These are phyloP conservation scores for Cydia splendana DNA, from an alignment of 1,140 invertebrate species.

Conservation along the genomic window DNA sequence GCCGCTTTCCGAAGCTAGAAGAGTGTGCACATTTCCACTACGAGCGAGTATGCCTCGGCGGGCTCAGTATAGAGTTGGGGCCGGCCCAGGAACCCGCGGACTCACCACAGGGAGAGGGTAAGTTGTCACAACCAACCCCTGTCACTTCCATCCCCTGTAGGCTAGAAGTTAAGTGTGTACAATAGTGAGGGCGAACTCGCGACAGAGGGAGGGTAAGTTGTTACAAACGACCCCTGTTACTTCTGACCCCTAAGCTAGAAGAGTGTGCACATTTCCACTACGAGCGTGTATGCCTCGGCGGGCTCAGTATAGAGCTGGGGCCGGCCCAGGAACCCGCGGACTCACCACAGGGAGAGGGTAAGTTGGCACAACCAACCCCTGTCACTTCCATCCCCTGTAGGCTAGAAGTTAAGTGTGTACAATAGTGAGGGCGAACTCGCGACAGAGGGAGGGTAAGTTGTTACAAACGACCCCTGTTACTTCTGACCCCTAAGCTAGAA, in stretches of 20 bases:
- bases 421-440: too few relatives aligned
- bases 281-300: conserved; percentile 92
- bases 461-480: too few relatives aligned
- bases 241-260: too few relatives aligned
- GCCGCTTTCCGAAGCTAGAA: conserved; percentile 94
- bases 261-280: conserved; percentile 99
- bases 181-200: conserved; percentile 3
- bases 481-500: conserved; percentile 96
- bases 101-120: conserved; percentile 9
- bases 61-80: conserved; percentile 81
- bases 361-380: not conserved
- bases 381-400: too few relatives aligned
- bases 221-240: too few relatives aligned
- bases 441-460: too few relatives aligned
- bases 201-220: conserved; percentile 21
- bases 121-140: not conserved
- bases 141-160: too few relatives aligned
- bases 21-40: conserved; percentile 99
- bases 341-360: conserved; percentile 9
- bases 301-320: conserved; percentile 81
- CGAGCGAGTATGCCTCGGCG: conserved; percentile 92
- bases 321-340: conserved; percentile 42
- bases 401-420: too few relatives aligned
- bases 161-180: too few relatives aligned
- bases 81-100: conserved; percentile 42